Percentiles rank a stretch among this genome's conserved stretches.
Evolutionary conservation across 2,888 invertebrate genomes (phyloP).

Genomic region (Diogma glabrata): DNA sequence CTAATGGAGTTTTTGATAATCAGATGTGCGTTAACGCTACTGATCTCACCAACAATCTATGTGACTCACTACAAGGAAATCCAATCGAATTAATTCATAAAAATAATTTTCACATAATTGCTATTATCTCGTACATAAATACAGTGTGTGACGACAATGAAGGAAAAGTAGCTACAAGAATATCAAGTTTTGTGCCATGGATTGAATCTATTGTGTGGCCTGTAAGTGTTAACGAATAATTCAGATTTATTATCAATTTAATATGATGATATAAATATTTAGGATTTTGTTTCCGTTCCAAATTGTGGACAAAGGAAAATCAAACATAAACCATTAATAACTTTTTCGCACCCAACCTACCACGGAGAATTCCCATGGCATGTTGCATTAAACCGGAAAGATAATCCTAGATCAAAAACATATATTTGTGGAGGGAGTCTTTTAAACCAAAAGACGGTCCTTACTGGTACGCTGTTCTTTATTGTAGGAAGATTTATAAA

Average conservation of each 20-base stretch:
- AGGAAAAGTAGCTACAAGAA: neutral
- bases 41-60: neutral
- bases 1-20: slow-evolving; percentile 1
- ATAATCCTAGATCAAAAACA: neutral
- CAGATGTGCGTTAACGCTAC: slow-evolving; percentile 1
- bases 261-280: no score
- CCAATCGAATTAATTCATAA: neutral
- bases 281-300: neutral
- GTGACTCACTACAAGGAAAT: neutral
- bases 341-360: slow-evolving; percentile 29
- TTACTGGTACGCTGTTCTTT: no score
- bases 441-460: slow-evolving; percentile 27
- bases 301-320: slow-evolving; percentile 4
- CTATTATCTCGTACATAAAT: neutral
- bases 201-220: slow-evolving; percentile 1
- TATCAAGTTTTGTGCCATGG: slow-evolving; percentile 8
- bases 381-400: slow-evolving; percentile 24
- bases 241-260: no score
- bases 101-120: slow-evolving; percentile 3
- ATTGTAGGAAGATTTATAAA: no score
- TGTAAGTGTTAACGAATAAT: no score
- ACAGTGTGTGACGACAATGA: neutral
- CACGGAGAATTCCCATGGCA: slow-evolving; percentile 39
- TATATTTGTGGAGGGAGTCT: slow-evolving; percentile 35
- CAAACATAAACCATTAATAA: slow-evolving; percentile 24